Base-by-base conservation (phyloP, 2,797 vertebrate species). In the Gallinago stenura region DNA sequence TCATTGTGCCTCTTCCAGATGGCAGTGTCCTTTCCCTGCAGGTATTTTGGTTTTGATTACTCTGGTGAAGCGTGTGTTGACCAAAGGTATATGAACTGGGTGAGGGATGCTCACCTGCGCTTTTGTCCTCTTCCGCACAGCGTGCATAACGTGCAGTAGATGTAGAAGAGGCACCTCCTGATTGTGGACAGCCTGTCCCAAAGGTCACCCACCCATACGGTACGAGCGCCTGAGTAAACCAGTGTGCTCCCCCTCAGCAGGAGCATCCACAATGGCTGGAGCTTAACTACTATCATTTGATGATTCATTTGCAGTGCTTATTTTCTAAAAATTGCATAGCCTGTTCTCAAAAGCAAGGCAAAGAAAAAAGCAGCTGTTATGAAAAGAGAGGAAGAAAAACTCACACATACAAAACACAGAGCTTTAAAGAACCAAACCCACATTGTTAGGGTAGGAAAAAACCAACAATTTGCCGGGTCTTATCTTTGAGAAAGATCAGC, bases 241-340 rank as follows among this genome's bases (percentile, higher is more conserved):
- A 87, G 8, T 61, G 71, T 86, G 71, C 64, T 46, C 22, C 33
- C 21, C 83, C 61, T 93, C 46, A 45, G 48, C 0, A 61, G 70
- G 43, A 96, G 92, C 91, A 89, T 95, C 90, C 93, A 94, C 92
- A 88, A 85, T 95, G 94, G 85, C 75, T 91, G 82, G 58, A 83
- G 31, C 84, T 94, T 83, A 96, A 92, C 82, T 96, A 76, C 91
- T 95, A 68, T 86, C 95, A 97, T 97, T 96, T 94, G 96, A 90
- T 96, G 95, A 97, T 86, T 97, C 93, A 95, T 97, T 94, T 92
- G 87, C 62, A 87, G 82, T 50, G 65, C 37, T n/a, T 96, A 75
- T 96, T 96, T 97, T 96, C 95, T 97, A 96, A 96, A 97, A 98
- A 97, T 95, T 95, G 86, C 94, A 81, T 79, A 79, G 64, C 73